Conservation (phyloP, 1,140 invertebrate genomes). For the Hestina assimilis region DNA sequence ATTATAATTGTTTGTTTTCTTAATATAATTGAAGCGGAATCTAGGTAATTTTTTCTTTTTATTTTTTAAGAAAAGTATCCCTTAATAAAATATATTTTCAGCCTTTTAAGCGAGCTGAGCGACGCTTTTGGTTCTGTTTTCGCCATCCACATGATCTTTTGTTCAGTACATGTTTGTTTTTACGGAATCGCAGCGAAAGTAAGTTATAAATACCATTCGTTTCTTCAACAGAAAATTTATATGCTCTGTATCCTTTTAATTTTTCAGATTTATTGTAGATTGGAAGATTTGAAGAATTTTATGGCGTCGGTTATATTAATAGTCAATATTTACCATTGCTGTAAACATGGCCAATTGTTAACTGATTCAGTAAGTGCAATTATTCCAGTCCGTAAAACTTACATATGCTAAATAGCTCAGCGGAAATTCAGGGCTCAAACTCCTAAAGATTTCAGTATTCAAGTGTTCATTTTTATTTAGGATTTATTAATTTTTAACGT, state of each 20-base stretch:
- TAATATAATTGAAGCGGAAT: not conserved
- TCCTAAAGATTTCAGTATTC: too few species aligned
- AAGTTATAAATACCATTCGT: not conserved
- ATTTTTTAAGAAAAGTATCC: too few species aligned
- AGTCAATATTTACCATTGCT: slow-evolving; percentile 11
- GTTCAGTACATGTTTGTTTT: slow-evolving; percentile 15
- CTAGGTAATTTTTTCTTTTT: not conserved
- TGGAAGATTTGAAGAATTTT: slow-evolving; percentile 14
- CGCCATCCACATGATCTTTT: slow-evolving; percentile 15
- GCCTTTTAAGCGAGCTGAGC: slow-evolving; percentile 8
- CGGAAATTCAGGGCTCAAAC: too few species aligned
- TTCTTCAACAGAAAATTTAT: not conserved
- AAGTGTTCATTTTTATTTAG: too few species aligned
- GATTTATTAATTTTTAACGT: too few species aligned
- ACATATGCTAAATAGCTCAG: too few species aligned
- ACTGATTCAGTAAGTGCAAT: slow-evolving; percentile 11
- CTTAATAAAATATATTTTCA: not conserved
- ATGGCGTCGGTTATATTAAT: not conserved
- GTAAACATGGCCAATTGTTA: slow-evolving; percentile 9
- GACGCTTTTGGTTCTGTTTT: slow-evolving; percentile 17
- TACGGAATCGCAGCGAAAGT: slow-evolving; percentile 20
- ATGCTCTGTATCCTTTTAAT: too few species aligned
- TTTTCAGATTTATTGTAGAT: slow-evolving; percentile 19
- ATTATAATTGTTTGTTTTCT: too few species aligned
- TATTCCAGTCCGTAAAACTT: too few species aligned